Conservation (phyloP, 1,140 invertebrate genomes). For the Drosophila ohnishii region DNA sequence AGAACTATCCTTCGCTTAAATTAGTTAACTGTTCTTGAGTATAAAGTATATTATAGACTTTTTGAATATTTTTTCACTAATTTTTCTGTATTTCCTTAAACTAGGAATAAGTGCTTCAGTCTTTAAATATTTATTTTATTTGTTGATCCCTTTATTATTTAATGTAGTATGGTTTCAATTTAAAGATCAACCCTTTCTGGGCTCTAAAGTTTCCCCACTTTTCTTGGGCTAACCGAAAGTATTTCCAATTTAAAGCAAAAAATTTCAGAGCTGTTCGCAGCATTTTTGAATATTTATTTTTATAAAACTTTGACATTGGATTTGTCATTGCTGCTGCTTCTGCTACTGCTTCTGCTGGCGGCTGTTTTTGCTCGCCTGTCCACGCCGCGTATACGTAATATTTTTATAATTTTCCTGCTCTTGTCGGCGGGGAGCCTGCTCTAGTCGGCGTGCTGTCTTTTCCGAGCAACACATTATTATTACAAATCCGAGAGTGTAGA, state of each 20-base stretch:
- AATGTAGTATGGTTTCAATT: neutral
- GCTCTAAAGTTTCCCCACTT: neutral
- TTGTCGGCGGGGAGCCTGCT: conserved; percentile 7
- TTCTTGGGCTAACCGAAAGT: conserved; percentile 6
- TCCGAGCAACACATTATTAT: conserved; percentile 17
- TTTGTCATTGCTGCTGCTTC: conserved; percentile 76
- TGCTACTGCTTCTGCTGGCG: conserved; percentile 17
- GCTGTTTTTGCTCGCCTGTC: conserved; percentile 49
- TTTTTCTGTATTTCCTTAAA: no score
- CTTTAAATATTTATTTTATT: neutral
- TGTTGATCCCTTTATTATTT: no score
- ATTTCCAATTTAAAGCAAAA: conserved; percentile 29
- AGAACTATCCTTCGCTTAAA: neutral
- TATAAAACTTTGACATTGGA: conserved; percentile 82
- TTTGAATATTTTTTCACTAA: neutral
- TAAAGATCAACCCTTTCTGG: neutral
- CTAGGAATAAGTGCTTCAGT: neutral
- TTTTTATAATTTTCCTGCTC: conserved; percentile 48
- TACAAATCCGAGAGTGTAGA: conserved; percentile 34
- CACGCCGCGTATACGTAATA: conserved; percentile 74
- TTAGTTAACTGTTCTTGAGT: neutral
- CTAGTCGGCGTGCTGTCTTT: conserved; percentile 9
- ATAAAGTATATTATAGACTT: neutral
- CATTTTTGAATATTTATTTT: conserved; percentile 78
- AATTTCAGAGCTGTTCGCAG: conserved; percentile 30